Base-by-base conservation (phyloP, 2,888 invertebrate genomes). In the Panzeria rudis region DNA sequence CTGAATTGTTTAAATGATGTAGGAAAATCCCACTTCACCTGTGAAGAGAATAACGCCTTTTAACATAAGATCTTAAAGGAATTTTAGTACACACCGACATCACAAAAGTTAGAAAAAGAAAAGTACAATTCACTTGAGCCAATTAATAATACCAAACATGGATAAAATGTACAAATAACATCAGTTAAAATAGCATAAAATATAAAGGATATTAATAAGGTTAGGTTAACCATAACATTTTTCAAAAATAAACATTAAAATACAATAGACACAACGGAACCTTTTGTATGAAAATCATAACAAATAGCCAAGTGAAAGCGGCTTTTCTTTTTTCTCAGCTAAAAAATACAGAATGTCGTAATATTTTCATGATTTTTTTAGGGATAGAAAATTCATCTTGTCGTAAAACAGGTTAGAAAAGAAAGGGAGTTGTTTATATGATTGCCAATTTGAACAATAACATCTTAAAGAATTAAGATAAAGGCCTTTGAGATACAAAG, bases 91-190 rank as follows among this genome's bases (percentile, higher is more conserved):
- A 79, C 29, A 20, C 83, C 83, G 86, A 72, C 79, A 41, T 76
- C 72, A 79, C 68, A 79, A 78, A 69, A 79, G 50, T 32, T 11
- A 56, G 44, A 56, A 81, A 75, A 77, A 71, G 69, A 41, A 20
- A 69, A 52, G 4, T 41, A 68, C 86, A 86, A 87, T 84, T 87
- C 87, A 87, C 86, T 88, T 88, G 87, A 87, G 87, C 87, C 83
- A 88, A 87, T 88, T 87, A 88, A 88, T 87, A 87, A 86, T 83
- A 83, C 5, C 47, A 77, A 13, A 41, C 38, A 50, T 47, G 64
- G 23, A 52, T 44, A 62, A 83, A 59, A 41, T 25, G 32, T 23
- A 52, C 75, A 44, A 38, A 41, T 9, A 47, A 56, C 62, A 69
- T 72, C 50, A 11, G 50, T 29, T 68, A 54, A 52, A 79, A 72